Conservation (phyloP, 2,888 invertebrate species). For the Lithophane leautieri region DNA sequence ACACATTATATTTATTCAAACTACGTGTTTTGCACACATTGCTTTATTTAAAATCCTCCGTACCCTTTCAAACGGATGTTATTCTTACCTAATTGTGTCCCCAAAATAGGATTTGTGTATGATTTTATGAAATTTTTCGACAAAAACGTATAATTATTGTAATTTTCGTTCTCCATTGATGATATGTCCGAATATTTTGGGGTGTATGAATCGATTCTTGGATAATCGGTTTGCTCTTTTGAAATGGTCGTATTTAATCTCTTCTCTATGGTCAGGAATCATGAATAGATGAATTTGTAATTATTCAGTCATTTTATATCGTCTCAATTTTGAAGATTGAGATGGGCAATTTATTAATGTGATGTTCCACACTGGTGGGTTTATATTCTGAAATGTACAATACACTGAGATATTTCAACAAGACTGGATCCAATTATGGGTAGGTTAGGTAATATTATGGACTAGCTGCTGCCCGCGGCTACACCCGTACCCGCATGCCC, state of each 20-base stretch:
- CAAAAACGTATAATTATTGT: slow-evolving; percentile 71
- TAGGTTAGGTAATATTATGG: not conserved
- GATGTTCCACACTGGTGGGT: slow-evolving; percentile 16
- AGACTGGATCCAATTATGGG: not conserved
- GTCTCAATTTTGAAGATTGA: slow-evolving; percentile 42
- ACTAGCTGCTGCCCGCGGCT: not conserved
- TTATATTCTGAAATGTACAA: slow-evolving; percentile 22
- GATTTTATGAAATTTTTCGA: slow-evolving; percentile 66
- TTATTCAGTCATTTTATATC: slow-evolving; percentile 58
- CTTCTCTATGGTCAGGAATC: slow-evolving; percentile 51
- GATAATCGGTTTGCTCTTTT: slow-evolving; percentile 62
- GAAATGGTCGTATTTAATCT: slow-evolving; percentile 52
- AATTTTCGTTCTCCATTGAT: slow-evolving; percentile 62
- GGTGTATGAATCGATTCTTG: slow-evolving; percentile 57
- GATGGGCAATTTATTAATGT: slow-evolving; percentile 34
- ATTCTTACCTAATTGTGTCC: slow-evolving; percentile 79
- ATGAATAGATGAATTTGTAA: slow-evolving; percentile 59
- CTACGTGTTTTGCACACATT: slow-evolving; percentile 83
- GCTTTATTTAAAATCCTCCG: slow-evolving; percentile 71
- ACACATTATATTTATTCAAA: slow-evolving; percentile 85
- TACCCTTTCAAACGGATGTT: slow-evolving; percentile 84
- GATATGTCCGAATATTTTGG: slow-evolving; percentile 58
- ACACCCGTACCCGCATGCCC: too few relatives aligned
- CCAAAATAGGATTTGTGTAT: slow-evolving; percentile 74
- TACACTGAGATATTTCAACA: not conserved